A percentile compares a stretch with the other conserved stretches of the same genome.
These are phyloP conservation scores for Eurytoma adleriae DNA, from an alignment of 2,888 invertebrate genomes.

Conservation along the genomic window DNA sequence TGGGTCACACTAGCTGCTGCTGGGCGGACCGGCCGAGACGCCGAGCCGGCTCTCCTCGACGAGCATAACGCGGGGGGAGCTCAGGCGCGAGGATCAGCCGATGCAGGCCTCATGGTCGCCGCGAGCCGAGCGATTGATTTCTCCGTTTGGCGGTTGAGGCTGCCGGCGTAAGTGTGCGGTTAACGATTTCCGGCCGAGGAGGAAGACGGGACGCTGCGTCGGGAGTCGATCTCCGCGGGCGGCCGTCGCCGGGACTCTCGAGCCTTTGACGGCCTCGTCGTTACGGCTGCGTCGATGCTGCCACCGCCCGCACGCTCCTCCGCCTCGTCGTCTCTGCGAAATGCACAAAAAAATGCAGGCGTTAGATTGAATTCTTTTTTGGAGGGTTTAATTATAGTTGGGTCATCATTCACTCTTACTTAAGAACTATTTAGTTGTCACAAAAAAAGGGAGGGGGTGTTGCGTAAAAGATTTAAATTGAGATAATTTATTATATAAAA, in stretches of 20 bases:
- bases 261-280: not conserved
- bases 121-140: conserved; percentile 8
- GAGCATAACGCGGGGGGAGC: not conserved
- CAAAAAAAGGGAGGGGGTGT: no score
- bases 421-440: no score
- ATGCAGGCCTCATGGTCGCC: not conserved
- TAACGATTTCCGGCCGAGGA: conserved; percentile 20
- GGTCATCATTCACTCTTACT: no score
- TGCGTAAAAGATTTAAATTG: no score
- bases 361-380: no score
- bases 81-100: not conserved
- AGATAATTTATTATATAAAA: no score
- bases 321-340: no score
- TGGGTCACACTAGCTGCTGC: not conserved
- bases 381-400: no score
- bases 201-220: not conserved
- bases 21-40: not conserved
- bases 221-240: conserved; percentile 2
- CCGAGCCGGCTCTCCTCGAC: not conserved
- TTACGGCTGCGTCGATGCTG: not conserved
- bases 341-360: no score
- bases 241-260: not conserved
- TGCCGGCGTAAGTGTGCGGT: not conserved
- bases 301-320: not conserved
- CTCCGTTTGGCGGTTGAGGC: not conserved